A percentile compares a stretch with the other conserved stretches of the same genome.
Conservation (phyloP, 1,140 invertebrate species). For the Drosophila watanabei region DNA sequence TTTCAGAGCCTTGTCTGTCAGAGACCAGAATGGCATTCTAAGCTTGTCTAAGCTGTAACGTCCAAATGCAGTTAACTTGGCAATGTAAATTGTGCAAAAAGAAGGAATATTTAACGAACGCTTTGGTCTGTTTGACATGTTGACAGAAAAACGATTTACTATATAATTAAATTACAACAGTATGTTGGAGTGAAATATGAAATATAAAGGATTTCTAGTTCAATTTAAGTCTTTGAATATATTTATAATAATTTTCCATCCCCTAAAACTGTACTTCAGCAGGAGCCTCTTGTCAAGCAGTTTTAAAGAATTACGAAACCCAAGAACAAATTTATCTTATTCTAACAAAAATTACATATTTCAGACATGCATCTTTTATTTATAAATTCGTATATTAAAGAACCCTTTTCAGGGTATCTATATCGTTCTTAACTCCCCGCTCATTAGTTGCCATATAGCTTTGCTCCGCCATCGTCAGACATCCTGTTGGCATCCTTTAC, state of each 20-base stretch:
- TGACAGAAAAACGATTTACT: background rate
- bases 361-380: background rate
- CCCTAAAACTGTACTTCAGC: background rate
- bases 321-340: background rate
- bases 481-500: constrained; percentile 69
- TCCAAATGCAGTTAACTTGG: constrained; percentile 1
- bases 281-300: background rate
- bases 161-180: background rate
- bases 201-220: rapidly evolving
- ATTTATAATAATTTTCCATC: background rate
- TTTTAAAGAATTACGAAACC: background rate
- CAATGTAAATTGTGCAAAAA: background rate
- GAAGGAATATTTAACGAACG: background rate
- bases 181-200: background rate
- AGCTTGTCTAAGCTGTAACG: constrained; percentile 15
- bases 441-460: constrained; percentile 13
- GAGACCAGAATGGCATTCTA: constrained; percentile 3
- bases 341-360: background rate
- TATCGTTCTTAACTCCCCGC: background rate
- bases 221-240: background rate
- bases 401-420: background rate
- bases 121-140: background rate
- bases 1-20: constrained; percentile 1
- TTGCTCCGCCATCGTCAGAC: constrained; percentile 8
- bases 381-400: background rate